Percentiles rank a stretch among this genome's conserved stretches.
Evolutionary conservation across 2,113 vertebrate genomes (phyloP).

Genomic region (Argyrosomus japonicus): DNA sequence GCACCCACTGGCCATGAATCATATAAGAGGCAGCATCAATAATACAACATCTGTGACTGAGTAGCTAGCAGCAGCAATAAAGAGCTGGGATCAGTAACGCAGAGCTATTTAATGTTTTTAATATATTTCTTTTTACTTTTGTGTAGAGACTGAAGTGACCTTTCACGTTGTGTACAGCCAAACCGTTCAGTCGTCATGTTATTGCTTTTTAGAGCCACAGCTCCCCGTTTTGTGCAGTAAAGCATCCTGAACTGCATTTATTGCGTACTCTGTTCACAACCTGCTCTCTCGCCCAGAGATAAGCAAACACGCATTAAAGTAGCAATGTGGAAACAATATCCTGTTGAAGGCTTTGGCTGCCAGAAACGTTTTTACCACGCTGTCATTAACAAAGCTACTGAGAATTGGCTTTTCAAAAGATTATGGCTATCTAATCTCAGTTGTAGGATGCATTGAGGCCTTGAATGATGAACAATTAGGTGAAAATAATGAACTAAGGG

Average conservation of each 20-base stretch:
- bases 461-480: neutral
- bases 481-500: conserved; percentile 35
- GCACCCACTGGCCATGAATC: conserved; percentile 50
- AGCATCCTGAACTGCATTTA: conserved; percentile 22
- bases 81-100: conserved; percentile 42
- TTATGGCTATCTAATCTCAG: conserved; percentile 1
- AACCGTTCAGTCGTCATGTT: conserved; percentile 9
- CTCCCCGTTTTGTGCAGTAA: conserved; percentile 7
- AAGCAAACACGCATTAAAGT: conserved; percentile 45
- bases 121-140: neutral
- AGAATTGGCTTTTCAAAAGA: conserved; percentile 4
- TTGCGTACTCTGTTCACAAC: conserved; percentile 14
- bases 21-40: conserved; percentile 55
- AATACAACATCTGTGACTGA: conserved; percentile 49
- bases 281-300: conserved; percentile 27
- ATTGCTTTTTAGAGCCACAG: conserved; percentile 35
- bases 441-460: neutral
- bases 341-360: conserved; percentile 21
- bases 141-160: conserved; percentile 14
- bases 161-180: conserved; percentile 35
- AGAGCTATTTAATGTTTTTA: neutral
- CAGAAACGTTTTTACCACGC: conserved; percentile 17
- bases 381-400: conserved; percentile 42
- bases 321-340: conserved; percentile 36
- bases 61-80: conserved; percentile 35